Base-by-base conservation (phyloP, 2,113 vertebrate genomes). In the Pterocles burchelli region DNA sequence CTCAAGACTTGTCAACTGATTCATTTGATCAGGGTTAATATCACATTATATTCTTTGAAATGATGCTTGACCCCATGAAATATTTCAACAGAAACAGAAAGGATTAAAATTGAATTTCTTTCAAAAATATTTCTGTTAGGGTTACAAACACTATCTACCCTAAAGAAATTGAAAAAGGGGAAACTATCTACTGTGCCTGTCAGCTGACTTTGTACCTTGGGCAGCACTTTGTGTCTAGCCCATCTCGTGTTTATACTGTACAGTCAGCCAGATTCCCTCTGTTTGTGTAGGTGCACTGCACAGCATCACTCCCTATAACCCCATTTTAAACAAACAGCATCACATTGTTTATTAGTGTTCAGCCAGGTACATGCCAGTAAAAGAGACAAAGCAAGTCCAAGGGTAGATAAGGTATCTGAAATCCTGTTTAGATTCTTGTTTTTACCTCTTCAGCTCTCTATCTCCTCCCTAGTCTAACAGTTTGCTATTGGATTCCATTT, bases 271-370 rank as follows among this genome's bases (percentile, higher is more conserved):
- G 63, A 43, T 52, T 38, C 49, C 52, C 33, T 46, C 34, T 31
- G 34, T 31, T n/a, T 17, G 28, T 12, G 33, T 7, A 13, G 52
- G 11, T 61, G 48, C 43, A 18, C 71, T 68, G 34, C 55, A n/a
- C 16, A 54, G 70, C 48, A 66, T 29, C 71, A 31, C 61, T 48
- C 1, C 0, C 5, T n/a, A 41, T 25, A 24, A 2, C 41, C 19
- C 49, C 63, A 19, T 25, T 16, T 21, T 9, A 13, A 94, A 73
- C 33, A 62, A 73, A 34, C 5, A 77, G 29, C 51, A 49, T 14
- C 34, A 6, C 43, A 3, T 18, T 22, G 1, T 61, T 62, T 34
- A 6, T 22, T 8, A 7, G 0, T 52, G 13, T 16, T 41, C 59
- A 55, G n/a, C 48, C 7, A 26, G 62, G 26, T 54, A 75, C 18